These are phyloP conservation scores for Scalopus aquaticus DNA, from an alignment of 2,113 vertebrate species.

Conservation along the genomic window DNA sequence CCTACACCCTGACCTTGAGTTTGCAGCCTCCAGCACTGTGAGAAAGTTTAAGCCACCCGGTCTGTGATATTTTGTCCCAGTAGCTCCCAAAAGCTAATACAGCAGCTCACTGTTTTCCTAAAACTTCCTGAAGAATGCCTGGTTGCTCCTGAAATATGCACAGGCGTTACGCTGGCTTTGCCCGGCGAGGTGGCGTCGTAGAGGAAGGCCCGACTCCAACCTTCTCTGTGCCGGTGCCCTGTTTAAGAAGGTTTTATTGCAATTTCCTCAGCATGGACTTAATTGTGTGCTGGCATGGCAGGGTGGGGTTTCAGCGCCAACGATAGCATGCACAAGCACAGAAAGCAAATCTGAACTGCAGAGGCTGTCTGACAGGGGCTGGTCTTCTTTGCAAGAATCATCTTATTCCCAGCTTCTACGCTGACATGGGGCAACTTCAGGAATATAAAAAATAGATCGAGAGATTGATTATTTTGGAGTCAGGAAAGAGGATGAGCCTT, in stretches of 20 bases:
- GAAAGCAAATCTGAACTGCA: background rate
- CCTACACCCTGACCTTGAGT: background rate
- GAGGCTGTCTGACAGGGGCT: background rate
- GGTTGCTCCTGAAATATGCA: background rate
- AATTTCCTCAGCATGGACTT: slow-evolving; percentile 25
- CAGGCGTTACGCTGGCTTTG: background rate
- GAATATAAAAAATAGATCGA: slow-evolving; percentile 74
- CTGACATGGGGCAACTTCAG: background rate
- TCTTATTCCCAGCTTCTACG: background rate
- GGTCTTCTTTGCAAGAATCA: background rate
- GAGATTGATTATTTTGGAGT: slow-evolving; percentile 32
- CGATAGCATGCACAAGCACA: background rate
- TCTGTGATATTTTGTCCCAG: background rate
- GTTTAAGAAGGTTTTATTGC: slow-evolving; percentile 27
- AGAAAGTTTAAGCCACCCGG: background rate
- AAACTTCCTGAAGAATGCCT: background rate
- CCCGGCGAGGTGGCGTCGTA: background rate
- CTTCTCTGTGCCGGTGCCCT: background rate
- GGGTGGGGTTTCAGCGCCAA: background rate
- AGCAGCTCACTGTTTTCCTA: rapidly evolving
- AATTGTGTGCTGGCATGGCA: background rate
- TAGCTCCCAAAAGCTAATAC: rapidly evolving
- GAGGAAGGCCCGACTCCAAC: background rate
- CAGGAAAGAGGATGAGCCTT: background rate
- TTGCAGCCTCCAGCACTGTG: too few relatives aligned